Conservation (phyloP, 2,113 vertebrate species). For the Epinephelus moara region DNA sequence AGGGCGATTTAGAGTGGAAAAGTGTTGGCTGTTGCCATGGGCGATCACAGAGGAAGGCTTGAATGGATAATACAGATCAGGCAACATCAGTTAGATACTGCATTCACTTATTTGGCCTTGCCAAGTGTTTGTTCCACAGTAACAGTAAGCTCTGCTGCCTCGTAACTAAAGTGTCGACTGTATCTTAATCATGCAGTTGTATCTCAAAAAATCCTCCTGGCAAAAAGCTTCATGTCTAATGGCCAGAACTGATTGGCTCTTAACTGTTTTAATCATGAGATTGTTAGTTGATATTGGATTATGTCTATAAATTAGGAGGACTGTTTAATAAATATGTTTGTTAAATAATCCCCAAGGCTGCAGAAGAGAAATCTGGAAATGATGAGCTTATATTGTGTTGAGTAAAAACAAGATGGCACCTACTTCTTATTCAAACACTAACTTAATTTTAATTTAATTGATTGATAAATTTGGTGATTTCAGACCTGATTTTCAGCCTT, state of each 20-base stretch:
- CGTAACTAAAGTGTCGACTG: constrained; percentile 22
- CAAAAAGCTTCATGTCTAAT: not conserved
- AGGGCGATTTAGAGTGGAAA: constrained; percentile 65
- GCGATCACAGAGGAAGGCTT: constrained; percentile 61
- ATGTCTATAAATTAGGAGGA: constrained; percentile 25
- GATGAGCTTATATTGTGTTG: constrained; percentile 26
- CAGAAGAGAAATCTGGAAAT: constrained; percentile 6
- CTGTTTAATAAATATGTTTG: constrained; percentile 29
- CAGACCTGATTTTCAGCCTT: not conserved
- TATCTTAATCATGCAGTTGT: constrained; percentile 32
- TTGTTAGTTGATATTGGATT: constrained; percentile 33
- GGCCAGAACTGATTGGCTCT: constrained; percentile 22
- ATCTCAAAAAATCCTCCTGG: not conserved
- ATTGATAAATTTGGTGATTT: constrained; percentile 14
- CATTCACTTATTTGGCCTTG: constrained; percentile 51
- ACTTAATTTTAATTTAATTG: not conserved
- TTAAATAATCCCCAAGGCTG: constrained; percentile 21
- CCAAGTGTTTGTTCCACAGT: constrained; percentile 42
- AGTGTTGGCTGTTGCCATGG: constrained; percentile 72
- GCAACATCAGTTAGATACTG: constrained; percentile 58
- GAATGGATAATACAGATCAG: constrained; percentile 72
- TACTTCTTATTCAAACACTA: constrained; percentile 16
- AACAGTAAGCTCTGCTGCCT: not conserved
- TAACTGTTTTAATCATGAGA: constrained; percentile 39
- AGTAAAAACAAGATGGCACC: constrained; percentile 23